Percentiles rank a stretch among this genome's conserved stretches.
Conservation (phyloP, 2,113 vertebrate genomes). For the Corythoichthys intestinalis region DNA sequence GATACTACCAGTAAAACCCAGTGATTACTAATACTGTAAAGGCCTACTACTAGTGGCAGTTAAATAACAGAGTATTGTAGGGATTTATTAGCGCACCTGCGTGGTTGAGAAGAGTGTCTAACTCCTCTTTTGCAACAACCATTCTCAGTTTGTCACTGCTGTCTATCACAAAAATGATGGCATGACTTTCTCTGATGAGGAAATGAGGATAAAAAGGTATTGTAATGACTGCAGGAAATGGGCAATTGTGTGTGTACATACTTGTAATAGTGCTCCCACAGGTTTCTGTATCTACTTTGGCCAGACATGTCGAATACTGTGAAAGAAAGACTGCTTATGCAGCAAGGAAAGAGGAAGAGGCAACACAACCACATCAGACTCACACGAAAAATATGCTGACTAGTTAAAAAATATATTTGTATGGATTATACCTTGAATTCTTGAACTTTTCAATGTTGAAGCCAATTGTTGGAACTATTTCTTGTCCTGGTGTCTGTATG, state of each 20-base stretch:
- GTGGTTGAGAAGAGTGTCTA: slow-evolving; percentile 91
- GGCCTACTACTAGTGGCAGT: neutral
- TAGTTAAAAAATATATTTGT: neutral
- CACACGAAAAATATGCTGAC: slow-evolving; percentile 1
- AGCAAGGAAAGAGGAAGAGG: neutral
- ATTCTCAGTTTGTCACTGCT: slow-evolving; percentile 95
- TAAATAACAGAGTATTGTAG: neutral
- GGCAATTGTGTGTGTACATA: slow-evolving; percentile 57
- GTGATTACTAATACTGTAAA: no score
- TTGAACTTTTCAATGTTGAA: slow-evolving; percentile 98
- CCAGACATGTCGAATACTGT: slow-evolving; percentile 99
- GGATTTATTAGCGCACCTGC: slow-evolving; percentile 74
- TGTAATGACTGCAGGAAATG: neutral
- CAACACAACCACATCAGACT: neutral
- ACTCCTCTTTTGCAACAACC: slow-evolving; percentile 98
- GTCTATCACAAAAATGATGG: slow-evolving; percentile 98
- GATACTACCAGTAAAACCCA: no score
- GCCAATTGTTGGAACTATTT: slow-evolving; percentile 96
- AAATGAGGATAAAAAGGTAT: slow-evolving; percentile 21
- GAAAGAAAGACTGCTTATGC: slow-evolving; percentile 83
- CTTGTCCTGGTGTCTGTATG: slow-evolving; percentile 85
- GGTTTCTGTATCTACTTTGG: slow-evolving; percentile 93
- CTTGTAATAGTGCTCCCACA: slow-evolving; percentile 99
- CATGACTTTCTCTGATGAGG: slow-evolving; percentile 86
- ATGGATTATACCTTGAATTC: slow-evolving; percentile 83